These are phyloP conservation scores for Pachymerium ferrugineum DNA, from an alignment of 2,888 invertebrate genomes.

Conservation along the genomic window DNA sequence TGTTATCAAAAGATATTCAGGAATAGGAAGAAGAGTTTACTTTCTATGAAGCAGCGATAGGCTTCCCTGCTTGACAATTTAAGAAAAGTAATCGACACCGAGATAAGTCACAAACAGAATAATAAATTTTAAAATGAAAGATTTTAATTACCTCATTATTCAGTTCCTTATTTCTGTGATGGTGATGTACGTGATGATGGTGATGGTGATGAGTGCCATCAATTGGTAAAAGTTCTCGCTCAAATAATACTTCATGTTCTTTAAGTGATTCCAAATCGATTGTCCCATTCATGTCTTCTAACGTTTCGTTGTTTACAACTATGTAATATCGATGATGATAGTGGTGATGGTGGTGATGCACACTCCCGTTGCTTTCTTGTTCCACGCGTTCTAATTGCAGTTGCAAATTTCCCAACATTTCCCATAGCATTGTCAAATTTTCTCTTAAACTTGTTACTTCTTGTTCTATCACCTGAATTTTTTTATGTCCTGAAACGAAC, in stretches of 20 bases:
- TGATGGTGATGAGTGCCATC: slow-evolving; percentile 9
- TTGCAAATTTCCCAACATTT: not conserved
- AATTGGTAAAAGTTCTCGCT: not conserved
- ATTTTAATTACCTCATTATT: slow-evolving; percentile 15
- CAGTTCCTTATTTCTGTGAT: not conserved
- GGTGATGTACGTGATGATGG: slow-evolving; percentile 3
- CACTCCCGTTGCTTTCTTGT: not conserved
- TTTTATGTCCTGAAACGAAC: not conserved
- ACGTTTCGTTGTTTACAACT: not conserved
- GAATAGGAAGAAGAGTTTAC: not conserved
- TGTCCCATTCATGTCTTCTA: not conserved
- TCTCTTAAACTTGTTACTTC: slow-evolving; percentile 14
- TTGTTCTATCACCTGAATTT: not conserved
- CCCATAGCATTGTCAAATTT: slow-evolving; percentile 28
- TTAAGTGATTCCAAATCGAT: not conserved
- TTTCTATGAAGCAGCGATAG: no score
- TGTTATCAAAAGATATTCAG: no score
- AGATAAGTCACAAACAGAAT: not conserved
- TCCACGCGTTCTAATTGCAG: slow-evolving; percentile 28
- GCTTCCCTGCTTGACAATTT: not conserved
- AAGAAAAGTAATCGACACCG: no score
- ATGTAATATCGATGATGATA: not conserved
- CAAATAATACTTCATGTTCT: not conserved
- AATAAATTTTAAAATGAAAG: not conserved
- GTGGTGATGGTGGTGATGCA: slow-evolving; percentile 8